These are phyloP conservation scores for Buteo buteo DNA, from an alignment of 2,113 vertebrate species.

Conservation along the genomic window DNA sequence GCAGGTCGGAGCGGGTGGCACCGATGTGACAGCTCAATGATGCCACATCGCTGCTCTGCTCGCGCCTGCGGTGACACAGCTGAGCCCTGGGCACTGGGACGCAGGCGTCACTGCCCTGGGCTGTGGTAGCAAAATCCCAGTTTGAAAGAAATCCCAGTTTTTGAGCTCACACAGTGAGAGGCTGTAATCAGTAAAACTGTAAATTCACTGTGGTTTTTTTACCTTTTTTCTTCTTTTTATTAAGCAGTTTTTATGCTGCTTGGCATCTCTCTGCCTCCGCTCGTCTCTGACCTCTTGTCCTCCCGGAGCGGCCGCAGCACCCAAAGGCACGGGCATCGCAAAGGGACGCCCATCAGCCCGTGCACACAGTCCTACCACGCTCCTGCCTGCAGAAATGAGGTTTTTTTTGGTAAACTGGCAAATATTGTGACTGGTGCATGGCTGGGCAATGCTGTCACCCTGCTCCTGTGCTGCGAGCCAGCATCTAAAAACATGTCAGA, in stretches of 20 bases:
- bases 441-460: not conserved
- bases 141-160: not conserved
- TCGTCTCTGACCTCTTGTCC: not conserved
- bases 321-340: not conserved
- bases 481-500: not conserved
- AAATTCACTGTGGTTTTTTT: not conserved
- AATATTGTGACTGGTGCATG: too few species aligned
- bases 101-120: not conserved
- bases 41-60: not conserved
- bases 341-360: accelerated
- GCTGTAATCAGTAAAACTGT: not conserved
- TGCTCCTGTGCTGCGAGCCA: accelerated
- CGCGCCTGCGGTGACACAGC: not conserved
- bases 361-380: accelerated
- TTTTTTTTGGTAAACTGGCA: not conserved
- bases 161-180: not conserved
- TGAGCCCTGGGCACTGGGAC: not conserved
- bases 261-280: not conserved
- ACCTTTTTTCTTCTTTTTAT: not conserved
- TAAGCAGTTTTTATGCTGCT: not conserved
- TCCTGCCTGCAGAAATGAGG: not conserved
- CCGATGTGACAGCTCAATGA: not conserved
- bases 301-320: not conserved
- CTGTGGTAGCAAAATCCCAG: not conserved
- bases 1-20: not conserved